These are phyloP conservation scores for Electrona antarctica DNA, from an alignment of 2,113 vertebrate species.

Conservation along the genomic window DNA sequence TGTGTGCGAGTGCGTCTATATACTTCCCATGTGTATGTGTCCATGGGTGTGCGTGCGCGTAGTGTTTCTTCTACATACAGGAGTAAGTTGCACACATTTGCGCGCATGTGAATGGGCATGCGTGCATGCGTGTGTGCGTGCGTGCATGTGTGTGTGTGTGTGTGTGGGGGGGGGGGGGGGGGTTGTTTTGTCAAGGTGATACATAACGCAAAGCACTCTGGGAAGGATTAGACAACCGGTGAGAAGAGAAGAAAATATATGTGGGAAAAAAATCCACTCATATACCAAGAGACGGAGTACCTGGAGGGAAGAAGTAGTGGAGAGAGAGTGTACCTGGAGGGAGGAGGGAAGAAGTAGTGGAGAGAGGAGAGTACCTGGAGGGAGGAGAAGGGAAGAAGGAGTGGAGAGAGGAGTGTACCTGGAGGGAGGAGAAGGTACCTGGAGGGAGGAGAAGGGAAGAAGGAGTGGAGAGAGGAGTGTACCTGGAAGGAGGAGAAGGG, in stretches of 20 bases:
- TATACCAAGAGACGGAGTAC: conserved; percentile 6
- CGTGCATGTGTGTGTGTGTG: conserved; percentile 48
- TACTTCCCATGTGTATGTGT: background rate
- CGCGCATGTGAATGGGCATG: too few species aligned
- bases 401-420: background rate
- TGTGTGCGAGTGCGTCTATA: conserved; percentile 29
- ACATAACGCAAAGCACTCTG: conserved; percentile 62
- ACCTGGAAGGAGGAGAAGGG: background rate
- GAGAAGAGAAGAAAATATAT: background rate
- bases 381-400: background rate
- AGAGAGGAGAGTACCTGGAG: conserved; percentile 24
- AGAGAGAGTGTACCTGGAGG: conserved; percentile 20
- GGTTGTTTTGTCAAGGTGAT: conserved; percentile 68
- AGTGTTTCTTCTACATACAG: too few species aligned
- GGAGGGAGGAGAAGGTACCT: too few species aligned
- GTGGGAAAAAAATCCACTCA: too few species aligned
- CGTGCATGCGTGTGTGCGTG: background rate
- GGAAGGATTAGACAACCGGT: conserved; percentile 43
- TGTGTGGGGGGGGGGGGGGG: conserved; percentile 26
- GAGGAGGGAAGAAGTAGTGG: conserved; percentile 35
- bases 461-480: background rate
- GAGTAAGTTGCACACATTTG: too few species aligned
- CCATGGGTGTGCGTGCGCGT: background rate
- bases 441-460: conserved; percentile 1
- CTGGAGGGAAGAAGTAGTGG: conserved; percentile 30